A percentile compares a stretch with the other conserved stretches of the same genome.
Evolutionary conservation across 2,113 vertebrate genomes (phyloP).

Genomic region (Peromyscus leucopus): DNA sequence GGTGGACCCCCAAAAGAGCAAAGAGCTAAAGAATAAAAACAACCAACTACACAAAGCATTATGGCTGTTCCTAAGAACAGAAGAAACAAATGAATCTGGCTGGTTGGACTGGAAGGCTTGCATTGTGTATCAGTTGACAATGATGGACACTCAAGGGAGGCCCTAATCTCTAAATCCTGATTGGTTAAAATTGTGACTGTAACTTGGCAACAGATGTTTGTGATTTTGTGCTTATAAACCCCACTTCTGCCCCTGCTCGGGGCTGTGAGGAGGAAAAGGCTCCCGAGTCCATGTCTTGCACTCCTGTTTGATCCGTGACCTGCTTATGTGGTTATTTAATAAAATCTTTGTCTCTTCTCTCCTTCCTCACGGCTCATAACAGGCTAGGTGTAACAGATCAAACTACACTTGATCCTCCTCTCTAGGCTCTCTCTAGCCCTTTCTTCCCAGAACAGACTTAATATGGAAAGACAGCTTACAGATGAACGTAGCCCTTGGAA

Average conservation of each 20-base stretch:
- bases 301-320: background rate
- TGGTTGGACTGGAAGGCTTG: background rate
- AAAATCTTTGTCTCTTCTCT: background rate
- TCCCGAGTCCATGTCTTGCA: too few species aligned
- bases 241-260: background rate
- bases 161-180: background rate
- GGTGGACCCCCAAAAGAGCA: too few species aligned
- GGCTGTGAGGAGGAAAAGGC: too few species aligned
- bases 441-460: background rate
- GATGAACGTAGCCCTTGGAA: background rate
- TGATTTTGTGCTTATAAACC: background rate
- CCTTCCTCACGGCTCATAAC: background rate
- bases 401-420: background rate
- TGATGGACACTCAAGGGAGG: background rate
- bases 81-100: background rate
- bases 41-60: too few species aligned
- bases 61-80: background rate
- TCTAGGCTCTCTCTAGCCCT: background rate
- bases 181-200: background rate
- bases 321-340: background rate
- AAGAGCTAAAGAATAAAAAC: too few species aligned
- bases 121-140: background rate
- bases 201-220: background rate
- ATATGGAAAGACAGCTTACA: background rate
- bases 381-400: background rate